A percentile compares a stretch with the other conserved stretches of the same genome.
phyloP scores from a whole-genome alignment of 2,888 invertebrate genomes.

The Sminthurides aquaticus region DNA sequence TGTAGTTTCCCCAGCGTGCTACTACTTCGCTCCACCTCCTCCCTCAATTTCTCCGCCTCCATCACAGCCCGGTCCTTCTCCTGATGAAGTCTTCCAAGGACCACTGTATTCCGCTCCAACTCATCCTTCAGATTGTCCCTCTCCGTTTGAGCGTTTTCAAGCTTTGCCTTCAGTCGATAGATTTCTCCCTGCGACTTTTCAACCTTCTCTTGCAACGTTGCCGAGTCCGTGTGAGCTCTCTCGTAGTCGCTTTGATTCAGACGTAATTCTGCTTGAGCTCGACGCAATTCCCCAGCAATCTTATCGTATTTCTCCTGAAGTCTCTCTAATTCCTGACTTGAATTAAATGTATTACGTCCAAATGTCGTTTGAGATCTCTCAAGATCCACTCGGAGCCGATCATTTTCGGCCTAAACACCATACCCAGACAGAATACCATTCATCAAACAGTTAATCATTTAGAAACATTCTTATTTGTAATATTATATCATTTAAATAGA shows the following conservation, averaged over 20 bases:
- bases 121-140: conserved; percentile 88
- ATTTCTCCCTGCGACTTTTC: conserved; percentile 93
- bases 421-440: conserved; percentile 1
- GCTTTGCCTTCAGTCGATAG: conserved; percentile 82
- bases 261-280: conserved; percentile 80
- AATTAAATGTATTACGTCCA: conserved; percentile 71
- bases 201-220: conserved; percentile 79
- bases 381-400: conserved; percentile 65
- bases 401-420: conserved; percentile 44
- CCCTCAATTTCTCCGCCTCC: conserved; percentile 76
- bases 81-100: conserved; percentile 74
- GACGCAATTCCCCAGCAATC: conserved; percentile 69
- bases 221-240: conserved; percentile 71
- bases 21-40: conserved; percentile 80
- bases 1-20: conserved; percentile 85
- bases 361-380: conserved; percentile 77
- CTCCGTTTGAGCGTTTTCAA: conserved; percentile 91
- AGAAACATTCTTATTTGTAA: too few species aligned
- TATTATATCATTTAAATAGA: too few species aligned
- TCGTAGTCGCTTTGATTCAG: conserved; percentile 63
- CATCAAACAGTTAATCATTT: background rate
- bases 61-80: conserved; percentile 79
- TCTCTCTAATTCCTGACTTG: conserved; percentile 61
- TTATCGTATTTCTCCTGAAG: conserved; percentile 69
- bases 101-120: conserved; percentile 75